Evolutionary conservation across 2,888 invertebrate species (phyloP).

Genomic region (Euzophera pinguis): DNA sequence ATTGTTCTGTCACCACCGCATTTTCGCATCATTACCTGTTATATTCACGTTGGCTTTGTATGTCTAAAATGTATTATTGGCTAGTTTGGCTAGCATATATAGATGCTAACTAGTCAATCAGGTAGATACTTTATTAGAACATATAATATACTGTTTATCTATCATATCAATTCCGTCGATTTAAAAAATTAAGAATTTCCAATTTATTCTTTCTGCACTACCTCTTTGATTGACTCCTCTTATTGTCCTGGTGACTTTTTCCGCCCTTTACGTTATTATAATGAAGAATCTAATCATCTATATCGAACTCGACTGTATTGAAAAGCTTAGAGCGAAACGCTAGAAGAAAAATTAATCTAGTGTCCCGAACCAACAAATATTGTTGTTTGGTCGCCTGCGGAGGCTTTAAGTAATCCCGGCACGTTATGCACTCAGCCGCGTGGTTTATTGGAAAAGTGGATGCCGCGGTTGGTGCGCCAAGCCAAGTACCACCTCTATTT

Average conservation of each 20-base stretch:
- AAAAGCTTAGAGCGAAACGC: slow-evolving; percentile 50
- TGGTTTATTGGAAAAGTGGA: slow-evolving; percentile 69
- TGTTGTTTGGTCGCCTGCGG: slow-evolving; percentile 65
- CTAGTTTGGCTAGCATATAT: too few species aligned
- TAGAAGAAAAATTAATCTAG: slow-evolving; percentile 71
- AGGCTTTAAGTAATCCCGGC: slow-evolving; percentile 71
- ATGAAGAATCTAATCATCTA: not conserved
- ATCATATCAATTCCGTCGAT: too few species aligned
- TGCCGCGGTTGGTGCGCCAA: slow-evolving; percentile 38
- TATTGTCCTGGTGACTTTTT: too few species aligned
- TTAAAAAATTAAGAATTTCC: too few species aligned
- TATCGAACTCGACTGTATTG: slow-evolving; percentile 36
- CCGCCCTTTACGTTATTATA: too few species aligned
- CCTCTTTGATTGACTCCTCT: too few species aligned
- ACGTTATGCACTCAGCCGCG: slow-evolving; percentile 66
- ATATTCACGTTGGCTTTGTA: not conserved
- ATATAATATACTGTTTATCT: too few species aligned
- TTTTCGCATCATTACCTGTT: slow-evolving; percentile 3
- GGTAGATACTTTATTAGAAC: too few species aligned
- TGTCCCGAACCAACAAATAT: slow-evolving; percentile 67
- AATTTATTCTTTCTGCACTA: too few species aligned
- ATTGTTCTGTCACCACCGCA: slow-evolving; percentile 7
- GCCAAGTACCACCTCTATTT: slow-evolving; percentile 27
- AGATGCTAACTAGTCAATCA: too few species aligned
- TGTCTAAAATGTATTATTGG: too few species aligned